Conservation (phyloP, 2,113 vertebrate genomes). For the Corydoras sp. region DNA sequence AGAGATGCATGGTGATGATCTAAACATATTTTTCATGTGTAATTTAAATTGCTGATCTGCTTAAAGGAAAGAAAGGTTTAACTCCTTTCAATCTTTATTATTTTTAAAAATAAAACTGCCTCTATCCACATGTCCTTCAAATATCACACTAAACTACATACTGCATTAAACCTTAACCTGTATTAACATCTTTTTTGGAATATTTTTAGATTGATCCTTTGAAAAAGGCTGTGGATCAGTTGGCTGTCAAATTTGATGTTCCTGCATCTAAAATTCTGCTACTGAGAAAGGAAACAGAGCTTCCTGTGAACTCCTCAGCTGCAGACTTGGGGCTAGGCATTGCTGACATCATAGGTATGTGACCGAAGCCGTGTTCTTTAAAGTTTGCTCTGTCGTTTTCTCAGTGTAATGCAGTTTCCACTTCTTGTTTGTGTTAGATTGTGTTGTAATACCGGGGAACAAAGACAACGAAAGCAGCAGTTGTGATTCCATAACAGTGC, state of each 20-base stretch:
- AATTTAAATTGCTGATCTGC: too few relatives aligned
- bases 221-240: conserved; percentile 49
- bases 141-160: too few relatives aligned
- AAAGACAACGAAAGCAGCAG: neutral
- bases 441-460: conserved; percentile 58
- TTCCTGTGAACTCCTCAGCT: conserved; percentile 46
- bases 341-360: conserved; percentile 69
- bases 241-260: conserved; percentile 59
- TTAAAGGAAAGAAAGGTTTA: too few relatives aligned
- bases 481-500: conserved; percentile 51
- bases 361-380: neutral
- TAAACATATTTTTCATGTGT: too few relatives aligned
- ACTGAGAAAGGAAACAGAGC: conserved; percentile 59
- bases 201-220: conserved; percentile 57
- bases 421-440: conserved; percentile 51
- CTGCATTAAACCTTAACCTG: too few relatives aligned
- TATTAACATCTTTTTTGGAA: neutral
- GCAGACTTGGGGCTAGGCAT: conserved; percentile 62
- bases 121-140: too few relatives aligned
- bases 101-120: too few relatives aligned
- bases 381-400: neutral
- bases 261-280: conserved; percentile 59
- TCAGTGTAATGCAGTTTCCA: neutral
- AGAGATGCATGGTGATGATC: too few relatives aligned
- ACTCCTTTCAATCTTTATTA: too few relatives aligned